phyloP scores from a whole-genome alignment of 2,797 vertebrate genomes.

The Danionella dracula region DNA sequence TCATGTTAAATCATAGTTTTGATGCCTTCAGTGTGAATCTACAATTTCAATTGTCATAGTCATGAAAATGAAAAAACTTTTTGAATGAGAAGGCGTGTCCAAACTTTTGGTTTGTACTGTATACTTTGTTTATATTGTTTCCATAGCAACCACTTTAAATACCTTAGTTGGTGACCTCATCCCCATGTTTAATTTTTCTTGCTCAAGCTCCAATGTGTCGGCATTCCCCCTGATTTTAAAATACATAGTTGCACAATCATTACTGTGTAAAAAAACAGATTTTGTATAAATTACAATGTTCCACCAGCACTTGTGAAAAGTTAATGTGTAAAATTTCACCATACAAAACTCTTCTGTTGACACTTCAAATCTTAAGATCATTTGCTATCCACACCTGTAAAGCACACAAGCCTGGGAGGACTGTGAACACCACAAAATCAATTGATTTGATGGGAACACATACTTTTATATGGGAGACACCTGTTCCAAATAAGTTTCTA shows the following conservation, averaged over 20 bases:
- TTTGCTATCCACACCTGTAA: slow-evolving; percentile 44
- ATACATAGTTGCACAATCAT: background rate
- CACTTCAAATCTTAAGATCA: slow-evolving; percentile 55
- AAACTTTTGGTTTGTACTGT: no score
- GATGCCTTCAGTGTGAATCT: no score
- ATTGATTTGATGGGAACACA: slow-evolving; percentile 10
- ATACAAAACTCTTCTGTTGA: slow-evolving; percentile 63
- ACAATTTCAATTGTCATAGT: no score
- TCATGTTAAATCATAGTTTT: no score
- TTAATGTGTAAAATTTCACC: background rate
- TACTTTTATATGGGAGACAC: no score
- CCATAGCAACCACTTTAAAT: background rate
- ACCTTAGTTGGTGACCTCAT: slow-evolving; percentile 63
- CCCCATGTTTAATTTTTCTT: slow-evolving; percentile 46
- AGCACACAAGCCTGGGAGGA: slow-evolving; percentile 32
- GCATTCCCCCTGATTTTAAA: slow-evolving; percentile 38
- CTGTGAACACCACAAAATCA: slow-evolving; percentile 9
- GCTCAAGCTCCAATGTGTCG: slow-evolving; percentile 40
- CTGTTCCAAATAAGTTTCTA: background rate
- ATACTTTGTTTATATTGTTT: no score
- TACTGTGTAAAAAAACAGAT: background rate
- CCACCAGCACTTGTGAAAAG: no score
- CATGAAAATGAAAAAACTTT: no score
- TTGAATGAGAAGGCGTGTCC: no score
- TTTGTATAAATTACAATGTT: no score